phyloP scores from a whole-genome alignment of 2,888 invertebrate genomes.

The Rhamnusium bicolor region DNA sequence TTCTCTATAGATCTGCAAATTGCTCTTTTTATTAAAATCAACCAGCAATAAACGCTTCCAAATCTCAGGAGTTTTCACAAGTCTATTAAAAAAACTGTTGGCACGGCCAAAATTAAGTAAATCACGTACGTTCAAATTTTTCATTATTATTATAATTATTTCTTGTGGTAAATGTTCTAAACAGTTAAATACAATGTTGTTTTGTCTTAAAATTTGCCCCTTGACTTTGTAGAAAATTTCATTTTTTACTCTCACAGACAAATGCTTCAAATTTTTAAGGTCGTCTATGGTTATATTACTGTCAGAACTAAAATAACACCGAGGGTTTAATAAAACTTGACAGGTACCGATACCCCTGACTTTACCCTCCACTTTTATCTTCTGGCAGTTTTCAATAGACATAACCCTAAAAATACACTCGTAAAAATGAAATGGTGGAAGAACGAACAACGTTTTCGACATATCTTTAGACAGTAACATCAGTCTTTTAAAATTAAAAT shows the following conservation, averaged over 20 bases:
- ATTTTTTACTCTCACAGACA: background rate
- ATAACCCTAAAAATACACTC: background rate
- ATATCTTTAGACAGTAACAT: slow-evolving; percentile 52
- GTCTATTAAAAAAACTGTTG: background rate
- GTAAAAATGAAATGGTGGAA: background rate
- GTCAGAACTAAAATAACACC: background rate
- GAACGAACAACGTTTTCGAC: background rate
- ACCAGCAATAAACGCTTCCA: background rate
- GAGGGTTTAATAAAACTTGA: background rate
- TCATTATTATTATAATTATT: slow-evolving; percentile 46
- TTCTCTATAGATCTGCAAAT: background rate
- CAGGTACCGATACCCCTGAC: background rate
- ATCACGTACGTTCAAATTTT: background rate
- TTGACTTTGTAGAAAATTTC: background rate
- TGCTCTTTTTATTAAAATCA: background rate
- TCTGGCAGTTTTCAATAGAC: background rate
- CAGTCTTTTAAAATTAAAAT: slow-evolving; percentile 59
- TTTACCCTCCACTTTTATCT: background rate
- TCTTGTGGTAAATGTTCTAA: slow-evolving; percentile 50
- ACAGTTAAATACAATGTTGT: slow-evolving; percentile 38
- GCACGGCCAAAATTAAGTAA: background rate
- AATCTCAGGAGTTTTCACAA: background rate
- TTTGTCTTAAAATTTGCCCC: slow-evolving; percentile 40
- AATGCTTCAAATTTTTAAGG: background rate
- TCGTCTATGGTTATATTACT: background rate